Percentiles rank a stretch among this genome's conserved stretches.
Evolutionary conservation across 2,113 vertebrate species (phyloP).

Genomic region (Eurypyga helias): DNA sequence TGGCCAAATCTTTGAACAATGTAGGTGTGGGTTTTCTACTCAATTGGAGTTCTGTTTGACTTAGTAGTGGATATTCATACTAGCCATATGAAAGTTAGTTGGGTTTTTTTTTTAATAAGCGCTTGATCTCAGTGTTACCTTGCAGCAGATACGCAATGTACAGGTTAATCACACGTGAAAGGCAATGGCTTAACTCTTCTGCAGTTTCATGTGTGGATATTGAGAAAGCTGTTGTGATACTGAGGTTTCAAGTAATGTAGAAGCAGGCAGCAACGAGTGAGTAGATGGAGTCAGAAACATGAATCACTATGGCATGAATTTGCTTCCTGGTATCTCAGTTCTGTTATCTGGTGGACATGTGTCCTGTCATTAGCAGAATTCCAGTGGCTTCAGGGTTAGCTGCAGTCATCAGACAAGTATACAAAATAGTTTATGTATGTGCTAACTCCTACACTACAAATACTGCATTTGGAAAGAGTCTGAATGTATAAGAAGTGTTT

Average conservation of each 20-base stretch:
- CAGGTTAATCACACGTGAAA: background rate
- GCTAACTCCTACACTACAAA: background rate
- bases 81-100: background rate
- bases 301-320: background rate
- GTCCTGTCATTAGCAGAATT: slow-evolving; percentile 4
- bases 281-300: background rate
- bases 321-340: background rate
- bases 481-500: background rate
- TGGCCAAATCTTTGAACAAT: background rate
- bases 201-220: background rate
- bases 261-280: background rate
- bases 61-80: background rate
- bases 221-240: background rate
- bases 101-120: background rate
- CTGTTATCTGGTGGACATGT: background rate
- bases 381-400: background rate
- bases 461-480: background rate
- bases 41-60: background rate
- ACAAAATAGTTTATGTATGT: background rate
- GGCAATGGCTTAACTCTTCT: background rate
- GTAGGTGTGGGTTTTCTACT: background rate
- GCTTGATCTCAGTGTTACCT: background rate
- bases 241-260: background rate
- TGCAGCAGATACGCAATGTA: background rate
- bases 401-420: background rate